Percentiles rank a stretch among this genome's conserved stretches.
phyloP scores from a whole-genome alignment of 2,888 invertebrate species.

The Polyploca ridens region DNA sequence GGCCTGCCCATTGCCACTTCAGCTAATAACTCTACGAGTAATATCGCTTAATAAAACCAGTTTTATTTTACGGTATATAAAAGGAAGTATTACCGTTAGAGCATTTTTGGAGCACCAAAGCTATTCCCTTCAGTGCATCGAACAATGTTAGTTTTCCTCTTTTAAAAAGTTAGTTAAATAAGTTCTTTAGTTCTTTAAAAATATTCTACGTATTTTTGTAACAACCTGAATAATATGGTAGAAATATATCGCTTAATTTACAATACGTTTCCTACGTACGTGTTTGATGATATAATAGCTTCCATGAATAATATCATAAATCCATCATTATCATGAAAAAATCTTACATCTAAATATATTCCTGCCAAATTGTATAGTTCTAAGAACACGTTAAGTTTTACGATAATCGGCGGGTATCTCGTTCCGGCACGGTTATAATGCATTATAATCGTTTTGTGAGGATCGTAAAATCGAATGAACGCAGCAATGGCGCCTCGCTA shows the following conservation, averaged over 20 bases:
- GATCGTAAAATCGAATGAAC: conserved; percentile 11
- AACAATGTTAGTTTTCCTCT: no score
- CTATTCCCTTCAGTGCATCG: no score
- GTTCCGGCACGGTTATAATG: conserved; percentile 15
- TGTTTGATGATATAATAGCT: neutral
- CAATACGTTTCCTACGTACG: neutral
- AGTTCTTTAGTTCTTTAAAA: no score
- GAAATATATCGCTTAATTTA: neutral
- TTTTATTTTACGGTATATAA: no score
- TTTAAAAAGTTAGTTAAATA: no score
- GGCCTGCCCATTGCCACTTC: no score
- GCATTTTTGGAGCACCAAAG: no score
- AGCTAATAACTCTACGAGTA: no score
- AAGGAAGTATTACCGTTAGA: no score
- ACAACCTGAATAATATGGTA: no score
- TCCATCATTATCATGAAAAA: conserved; percentile 12
- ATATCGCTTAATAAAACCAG: no score
- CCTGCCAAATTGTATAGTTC: conserved; percentile 16
- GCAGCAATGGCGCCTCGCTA: conserved; percentile 10
- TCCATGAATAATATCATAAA: conserved; percentile 6
- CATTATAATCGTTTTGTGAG: conserved; percentile 7
- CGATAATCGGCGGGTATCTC: conserved; percentile 16
- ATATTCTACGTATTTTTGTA: no score
- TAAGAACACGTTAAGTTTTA: conserved; percentile 18
- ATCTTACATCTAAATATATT: conserved; percentile 11